phyloP scores from a whole-genome alignment of 2,888 invertebrate species.

The Leptothorax acervorum region DNA sequence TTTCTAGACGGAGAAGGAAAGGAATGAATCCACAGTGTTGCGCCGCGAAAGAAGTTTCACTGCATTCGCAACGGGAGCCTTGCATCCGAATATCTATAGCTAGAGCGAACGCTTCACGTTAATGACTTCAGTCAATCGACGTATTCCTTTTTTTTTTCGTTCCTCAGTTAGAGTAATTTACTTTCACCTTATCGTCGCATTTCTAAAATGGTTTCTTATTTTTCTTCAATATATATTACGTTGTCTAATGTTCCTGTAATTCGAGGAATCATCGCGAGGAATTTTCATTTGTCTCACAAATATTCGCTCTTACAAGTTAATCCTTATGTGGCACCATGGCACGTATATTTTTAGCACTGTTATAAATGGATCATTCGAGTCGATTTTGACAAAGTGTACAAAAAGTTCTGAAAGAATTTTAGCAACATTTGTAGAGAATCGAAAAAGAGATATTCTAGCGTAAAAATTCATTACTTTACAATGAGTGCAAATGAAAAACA shows the following conservation, averaged over 20 bases:
- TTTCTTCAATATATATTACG: no score
- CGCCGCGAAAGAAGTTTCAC: not conserved
- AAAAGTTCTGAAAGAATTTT: not conserved
- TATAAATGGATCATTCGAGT: not conserved
- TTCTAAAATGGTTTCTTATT: not conserved
- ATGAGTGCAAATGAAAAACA: not conserved
- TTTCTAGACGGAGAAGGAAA: not conserved
- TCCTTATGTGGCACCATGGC: no score
- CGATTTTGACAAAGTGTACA: not conserved
- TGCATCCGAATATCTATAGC: not conserved
- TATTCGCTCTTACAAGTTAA: not conserved
- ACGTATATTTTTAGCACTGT: not conserved
- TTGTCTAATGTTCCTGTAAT: not conserved
- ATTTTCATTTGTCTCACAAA: constrained; percentile 1
- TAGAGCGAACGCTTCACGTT: not conserved
- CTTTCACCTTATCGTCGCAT: not conserved
- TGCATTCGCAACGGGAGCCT: not conserved
- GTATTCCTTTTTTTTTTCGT: not conserved
- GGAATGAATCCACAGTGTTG: not conserved
- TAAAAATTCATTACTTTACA: not conserved
- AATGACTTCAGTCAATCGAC: not conserved
- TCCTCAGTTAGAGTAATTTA: not conserved
- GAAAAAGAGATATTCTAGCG: not conserved
- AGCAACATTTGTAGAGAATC: not conserved
- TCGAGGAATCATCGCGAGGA: not conserved